Base-by-base conservation (phyloP, 2,888 invertebrate genomes). In the Mycalesis mineus region DNA sequence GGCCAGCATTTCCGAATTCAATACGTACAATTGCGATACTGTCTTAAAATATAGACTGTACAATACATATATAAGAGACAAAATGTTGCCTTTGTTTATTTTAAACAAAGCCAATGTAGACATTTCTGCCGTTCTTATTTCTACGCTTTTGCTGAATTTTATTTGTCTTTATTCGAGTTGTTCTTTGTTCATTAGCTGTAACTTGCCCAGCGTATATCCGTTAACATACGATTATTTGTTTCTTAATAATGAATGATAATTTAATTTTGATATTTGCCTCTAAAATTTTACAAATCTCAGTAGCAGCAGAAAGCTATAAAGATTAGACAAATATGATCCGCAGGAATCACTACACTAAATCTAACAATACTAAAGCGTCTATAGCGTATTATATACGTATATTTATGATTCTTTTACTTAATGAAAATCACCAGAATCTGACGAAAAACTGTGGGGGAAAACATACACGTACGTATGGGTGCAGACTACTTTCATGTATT, bases 1-100 rank as follows among this genome's bases (percentile, higher is more conserved):
- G 42, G 76, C 80, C 80, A 80, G 71, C 39, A 53, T 60, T 63
- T 64, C 61, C 55, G 58, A 67, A 73, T 71, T 70, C 65, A 61
- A 68, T 63, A 68, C 58, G 50, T 64, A 63, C 67, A 66, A 65
- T 68, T 67, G 55, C 65, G 50, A 58, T 52, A 55, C 57, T 11
- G 55, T 51, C 42, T 47, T 51, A 15, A 61, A 57, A 50, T 47
- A 37, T 31, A 54, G 42, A 49, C 49, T 47, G 36, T 48, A 47
- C 17, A 11, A 15, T 42, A 39, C 14, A 14, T n/a, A 13, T 29
- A 45, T 29, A 45, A 31, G 29, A 31, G 31, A 29, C 14, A 29
- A 51, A 40, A 40, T 13, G n/a, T 28, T 29, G 28, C 28, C 39
- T 51, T 29, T 51, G 29, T 33, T 47, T 17, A 33, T 47, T 47